Evolutionary conservation across 1,140 invertebrate genomes (phyloP), one percentile per base, ranked within the genome.

Genomic region (Magallana angulata): DNA sequence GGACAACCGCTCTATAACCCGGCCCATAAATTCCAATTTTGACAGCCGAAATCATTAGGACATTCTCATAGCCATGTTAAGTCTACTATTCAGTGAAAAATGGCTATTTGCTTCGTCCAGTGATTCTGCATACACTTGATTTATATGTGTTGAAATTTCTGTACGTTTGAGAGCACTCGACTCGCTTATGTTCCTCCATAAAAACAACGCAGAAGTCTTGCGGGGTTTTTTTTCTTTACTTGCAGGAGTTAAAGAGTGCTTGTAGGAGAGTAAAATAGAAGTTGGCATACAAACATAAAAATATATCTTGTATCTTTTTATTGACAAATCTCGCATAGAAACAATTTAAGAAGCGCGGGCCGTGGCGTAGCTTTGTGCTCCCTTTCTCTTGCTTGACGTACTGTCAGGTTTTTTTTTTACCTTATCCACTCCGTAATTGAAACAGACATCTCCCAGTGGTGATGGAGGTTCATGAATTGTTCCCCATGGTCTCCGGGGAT

Each of bases 261-360:
- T 62, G 14, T n/a, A 16, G 24, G 24, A 36, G 68, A 30, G 3
- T 30, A 30, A 36, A 76, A 36, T 36, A 76, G 11, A 76, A 76
- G 68, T 36, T 30, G 68, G 24, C 68, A 76, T 30, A 30, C 68
- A 4, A 76, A 76, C 68, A 76, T 76, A 11, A 76, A 76, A 76
- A 76, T 76, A 76, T 76, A 76, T 76, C 68, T 76, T 76, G 68
- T 76, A 76, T 76, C 68, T 30, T 76, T 76, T 76, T 76, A 76
- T 76, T 76, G 68, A 76, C 68, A 76, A 30, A 76, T 76, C 68
- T 76, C 68, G 36, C 68, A 36, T 36, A 76, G 68, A 76, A 76
- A 24, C 68, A 76, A 76, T 18, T 76, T 76, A 24, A 76, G 68
- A 30, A 36, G 36, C 18, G 68, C 68, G 68, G 18, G 68, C 24